Conservation (phyloP, 2,888 invertebrate genomes). For the Cryptosula pallasiana region DNA sequence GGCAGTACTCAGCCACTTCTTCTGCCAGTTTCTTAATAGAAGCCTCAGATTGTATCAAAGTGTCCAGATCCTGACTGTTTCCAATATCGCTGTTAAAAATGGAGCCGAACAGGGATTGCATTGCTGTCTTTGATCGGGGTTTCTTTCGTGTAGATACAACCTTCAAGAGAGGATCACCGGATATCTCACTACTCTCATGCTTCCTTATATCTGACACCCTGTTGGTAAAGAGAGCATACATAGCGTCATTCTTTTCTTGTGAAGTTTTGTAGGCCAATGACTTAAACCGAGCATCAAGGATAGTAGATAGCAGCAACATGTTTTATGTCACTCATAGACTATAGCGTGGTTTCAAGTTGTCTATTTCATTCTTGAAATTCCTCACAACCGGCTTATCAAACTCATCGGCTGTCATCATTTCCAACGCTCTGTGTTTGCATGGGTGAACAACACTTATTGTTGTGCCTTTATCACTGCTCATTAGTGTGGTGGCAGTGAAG, state of each 20-base stretch:
- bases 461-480: background rate
- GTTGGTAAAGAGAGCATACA: background rate
- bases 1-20: no score
- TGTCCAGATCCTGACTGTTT: no score
- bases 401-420: background rate
- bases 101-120: background rate
- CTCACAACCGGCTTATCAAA: background rate
- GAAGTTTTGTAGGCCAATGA: background rate
- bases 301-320: background rate
- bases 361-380: background rate
- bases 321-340: background rate
- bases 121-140: background rate
- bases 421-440: background rate
- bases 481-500: background rate
- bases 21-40: no score
- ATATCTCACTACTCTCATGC: no score
- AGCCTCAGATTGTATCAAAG: no score
- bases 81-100: no score
- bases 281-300: background rate
- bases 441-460: background rate
- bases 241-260: background rate
- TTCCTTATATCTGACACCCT: no score
- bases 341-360: background rate
- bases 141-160: background rate
- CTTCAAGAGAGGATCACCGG: background rate